Conservation (phyloP, 2,888 invertebrate species). For the Perizoma flavofasciatum region DNA sequence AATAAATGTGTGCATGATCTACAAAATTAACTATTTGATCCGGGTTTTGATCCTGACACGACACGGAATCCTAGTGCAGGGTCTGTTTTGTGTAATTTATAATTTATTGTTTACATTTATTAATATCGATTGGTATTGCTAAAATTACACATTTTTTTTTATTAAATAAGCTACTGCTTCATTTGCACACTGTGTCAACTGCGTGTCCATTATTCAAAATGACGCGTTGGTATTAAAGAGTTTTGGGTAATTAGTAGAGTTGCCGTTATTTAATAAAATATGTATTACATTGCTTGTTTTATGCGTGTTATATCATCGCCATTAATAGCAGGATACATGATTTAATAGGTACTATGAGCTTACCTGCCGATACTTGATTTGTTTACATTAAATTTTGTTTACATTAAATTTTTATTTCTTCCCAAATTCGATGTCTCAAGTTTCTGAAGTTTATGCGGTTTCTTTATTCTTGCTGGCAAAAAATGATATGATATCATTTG, state of each 20-base stretch:
- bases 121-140: no score
- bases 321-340: background rate
- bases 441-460: conserved; percentile 4
- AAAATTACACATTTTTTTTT: no score
- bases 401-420: no score
- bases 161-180: background rate
- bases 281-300: conserved; percentile 20
- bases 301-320: conserved; percentile 14
- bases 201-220: conserved; percentile 32
- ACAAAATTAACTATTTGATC: no score
- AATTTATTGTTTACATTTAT: no score
- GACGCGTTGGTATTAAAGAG: conserved; percentile 28
- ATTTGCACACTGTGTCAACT: background rate
- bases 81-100: no score
- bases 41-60: no score
- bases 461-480: conserved; percentile 6
- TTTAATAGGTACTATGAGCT: no score
- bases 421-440: background rate
- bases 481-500: background rate
- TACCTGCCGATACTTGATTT: background rate
- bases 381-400: background rate
- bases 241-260: conserved; percentile 35
- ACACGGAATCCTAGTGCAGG: no score
- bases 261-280: conserved; percentile 21
- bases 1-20: no score